A percentile compares a stretch with the other conserved stretches of the same genome.
Conservation (phyloP, 2,888 invertebrate genomes). For the Eristalinus aeneus region DNA sequence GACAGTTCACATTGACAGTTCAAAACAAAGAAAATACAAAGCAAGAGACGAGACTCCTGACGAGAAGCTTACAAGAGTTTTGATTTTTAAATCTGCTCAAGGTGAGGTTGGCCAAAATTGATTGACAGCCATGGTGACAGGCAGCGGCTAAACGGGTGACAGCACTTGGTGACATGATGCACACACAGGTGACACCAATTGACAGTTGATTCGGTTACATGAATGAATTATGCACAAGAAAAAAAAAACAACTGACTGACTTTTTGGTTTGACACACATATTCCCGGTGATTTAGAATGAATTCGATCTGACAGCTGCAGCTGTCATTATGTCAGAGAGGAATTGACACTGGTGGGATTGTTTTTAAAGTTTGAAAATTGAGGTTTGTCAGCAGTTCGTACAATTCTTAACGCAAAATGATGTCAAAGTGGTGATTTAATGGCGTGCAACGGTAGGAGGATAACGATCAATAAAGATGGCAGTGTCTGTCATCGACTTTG, state of each 20-base stretch:
- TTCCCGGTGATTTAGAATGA: background rate
- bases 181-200: conserved; percentile 42
- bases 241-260: background rate
- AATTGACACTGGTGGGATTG: background rate
- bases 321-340: background rate
- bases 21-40: background rate
- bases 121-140: conserved; percentile 59
- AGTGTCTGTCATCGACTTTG: background rate
- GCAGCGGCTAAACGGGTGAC: conserved; percentile 59
- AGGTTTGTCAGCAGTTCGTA: background rate
- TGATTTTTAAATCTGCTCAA: conserved; percentile 34
- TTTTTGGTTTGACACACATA: conserved; percentile 27
- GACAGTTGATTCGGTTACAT: conserved; percentile 59
- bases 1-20: conserved; percentile 19
- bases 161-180: conserved; percentile 42
- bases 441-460: background rate
- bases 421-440: background rate
- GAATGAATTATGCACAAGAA: conserved; percentile 10
- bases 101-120: conserved; percentile 60
- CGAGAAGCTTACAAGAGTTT: background rate
- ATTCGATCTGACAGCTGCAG: background rate
- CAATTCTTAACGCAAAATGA: background rate
- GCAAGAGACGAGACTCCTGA: background rate
- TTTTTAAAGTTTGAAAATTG: background rate
- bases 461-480: background rate